Conservation (phyloP, 2,113 vertebrate species). For the Eudyptes chrysolophus region DNA sequence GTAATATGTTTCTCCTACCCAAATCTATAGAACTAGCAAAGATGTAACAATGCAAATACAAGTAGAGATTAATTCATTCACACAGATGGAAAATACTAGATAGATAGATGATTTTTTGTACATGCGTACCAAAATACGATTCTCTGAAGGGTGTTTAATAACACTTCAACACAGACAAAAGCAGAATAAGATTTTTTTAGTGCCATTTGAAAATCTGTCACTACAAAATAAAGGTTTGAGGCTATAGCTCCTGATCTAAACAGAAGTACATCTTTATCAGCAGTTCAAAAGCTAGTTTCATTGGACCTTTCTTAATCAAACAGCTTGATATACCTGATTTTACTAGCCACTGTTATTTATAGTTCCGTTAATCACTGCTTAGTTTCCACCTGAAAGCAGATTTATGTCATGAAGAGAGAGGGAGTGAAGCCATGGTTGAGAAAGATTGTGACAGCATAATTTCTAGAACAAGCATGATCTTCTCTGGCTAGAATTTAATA, state of each 20-base stretch:
- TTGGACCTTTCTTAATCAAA: neutral
- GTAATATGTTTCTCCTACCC: neutral
- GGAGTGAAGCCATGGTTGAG: neutral
- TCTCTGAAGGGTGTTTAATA: neutral
- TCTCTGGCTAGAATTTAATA: neutral
- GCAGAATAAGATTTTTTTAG: neutral
- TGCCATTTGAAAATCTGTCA: neutral
- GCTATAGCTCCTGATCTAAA: neutral
- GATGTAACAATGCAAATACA: neutral
- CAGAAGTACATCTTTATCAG: neutral
- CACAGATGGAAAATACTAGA: accelerated
- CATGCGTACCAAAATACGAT: accelerated
- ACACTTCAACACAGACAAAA: neutral
- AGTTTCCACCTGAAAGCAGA: neutral
- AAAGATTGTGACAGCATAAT: neutral
- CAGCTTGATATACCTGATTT: neutral
- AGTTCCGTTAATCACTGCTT: neutral
- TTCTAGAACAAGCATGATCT: neutral
- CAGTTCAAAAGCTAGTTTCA: neutral
- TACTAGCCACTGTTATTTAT: neutral
- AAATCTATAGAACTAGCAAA: neutral
- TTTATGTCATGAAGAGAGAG: neutral
- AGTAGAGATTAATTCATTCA: neutral
- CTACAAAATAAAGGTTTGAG: neutral
- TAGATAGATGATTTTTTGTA: neutral